phyloP scores from a whole-genome alignment of 2,888 invertebrate genomes.

The Clistopyga incitator region DNA sequence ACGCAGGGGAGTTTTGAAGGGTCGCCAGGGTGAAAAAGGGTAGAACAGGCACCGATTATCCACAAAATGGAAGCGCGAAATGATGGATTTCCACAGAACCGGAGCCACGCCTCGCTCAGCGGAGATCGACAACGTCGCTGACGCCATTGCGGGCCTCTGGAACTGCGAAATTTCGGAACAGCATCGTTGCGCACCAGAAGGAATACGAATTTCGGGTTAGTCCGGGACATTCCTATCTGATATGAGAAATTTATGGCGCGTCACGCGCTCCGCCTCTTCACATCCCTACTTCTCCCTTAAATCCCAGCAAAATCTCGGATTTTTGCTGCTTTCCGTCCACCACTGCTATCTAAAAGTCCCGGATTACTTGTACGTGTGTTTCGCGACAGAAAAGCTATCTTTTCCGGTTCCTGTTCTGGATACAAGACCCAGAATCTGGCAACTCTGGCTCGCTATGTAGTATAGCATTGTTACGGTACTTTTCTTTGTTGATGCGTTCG shows the following conservation, averaged over 20 bases:
- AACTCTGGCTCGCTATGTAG: conserved; percentile 26
- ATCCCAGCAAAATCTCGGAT: conserved; percentile 49
- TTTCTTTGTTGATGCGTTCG: conserved; percentile 1
- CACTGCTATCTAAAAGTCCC: conserved; percentile 24
- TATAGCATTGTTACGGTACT: conserved; percentile 11
- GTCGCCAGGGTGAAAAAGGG: not conserved
- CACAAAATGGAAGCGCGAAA: conserved; percentile 30
- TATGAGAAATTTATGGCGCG: conserved; percentile 66
- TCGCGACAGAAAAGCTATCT: conserved; percentile 43
- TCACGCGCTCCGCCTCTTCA: conserved; percentile 46
- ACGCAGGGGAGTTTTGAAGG: not conserved
- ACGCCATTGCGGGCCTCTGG: conserved; percentile 6
- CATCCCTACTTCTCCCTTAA: not conserved
- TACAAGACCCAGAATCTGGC: conserved; percentile 41
- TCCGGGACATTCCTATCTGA: conserved; percentile 36
- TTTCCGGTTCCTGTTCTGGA: conserved; percentile 59
- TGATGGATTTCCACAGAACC: conserved; percentile 36
- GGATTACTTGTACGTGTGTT: conserved; percentile 39
- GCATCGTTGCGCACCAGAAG: conserved; percentile 43
- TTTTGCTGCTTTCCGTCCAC: conserved; percentile 46
- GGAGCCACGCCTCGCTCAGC: conserved; percentile 11
- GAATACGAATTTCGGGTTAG: conserved; percentile 66
- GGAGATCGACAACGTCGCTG: conserved; percentile 15
- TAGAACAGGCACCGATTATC: conserved; percentile 28
- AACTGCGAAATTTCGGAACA: conserved; percentile 31